Evolutionary conservation across 1,140 invertebrate species (phyloP).

Genomic region (Phenacoccus solenopsis): DNA sequence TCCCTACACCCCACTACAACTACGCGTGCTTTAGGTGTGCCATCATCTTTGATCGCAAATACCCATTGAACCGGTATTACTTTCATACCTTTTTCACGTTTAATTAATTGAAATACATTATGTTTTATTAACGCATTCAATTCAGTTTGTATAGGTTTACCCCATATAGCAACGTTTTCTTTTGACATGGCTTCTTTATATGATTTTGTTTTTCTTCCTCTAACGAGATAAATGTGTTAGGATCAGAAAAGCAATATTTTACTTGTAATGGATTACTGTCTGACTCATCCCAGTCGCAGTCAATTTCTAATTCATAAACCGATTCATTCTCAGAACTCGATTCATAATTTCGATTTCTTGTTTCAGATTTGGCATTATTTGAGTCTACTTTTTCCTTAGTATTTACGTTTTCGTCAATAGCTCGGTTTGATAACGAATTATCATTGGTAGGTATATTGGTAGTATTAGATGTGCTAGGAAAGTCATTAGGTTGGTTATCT

Average conservation of each 20-base stretch:
- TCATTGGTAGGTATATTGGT: not conserved
- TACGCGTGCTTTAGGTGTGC: slow-evolving; percentile 24
- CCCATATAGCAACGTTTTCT: slow-evolving; percentile 21
- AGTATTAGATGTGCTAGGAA: not conserved
- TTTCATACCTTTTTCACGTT: slow-evolving; percentile 28
- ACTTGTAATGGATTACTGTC: not conserved
- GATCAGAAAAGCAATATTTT: not conserved
- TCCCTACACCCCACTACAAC: slow-evolving; percentile 24
- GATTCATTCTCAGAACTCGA: not conserved
- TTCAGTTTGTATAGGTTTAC: slow-evolving; percentile 25
- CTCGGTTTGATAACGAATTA: not conserved
- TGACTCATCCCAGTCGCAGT: not conserved
- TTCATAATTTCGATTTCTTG: too few relatives aligned
- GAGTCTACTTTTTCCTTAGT: not conserved
- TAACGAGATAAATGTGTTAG: not conserved
- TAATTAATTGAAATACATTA: slow-evolving; percentile 31
- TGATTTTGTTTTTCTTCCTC: not conserved
- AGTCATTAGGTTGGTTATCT: too few relatives aligned
- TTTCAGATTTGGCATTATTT: not conserved
- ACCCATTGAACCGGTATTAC: slow-evolving; percentile 27
- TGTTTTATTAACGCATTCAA: slow-evolving; percentile 24
- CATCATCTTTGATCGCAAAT: slow-evolving; percentile 23
- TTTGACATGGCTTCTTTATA: not conserved
- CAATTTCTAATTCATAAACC: not conserved
- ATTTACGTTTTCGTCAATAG: not conserved